Conservation (phyloP, 2,797 vertebrate genomes). For the Mycteria americana region DNA sequence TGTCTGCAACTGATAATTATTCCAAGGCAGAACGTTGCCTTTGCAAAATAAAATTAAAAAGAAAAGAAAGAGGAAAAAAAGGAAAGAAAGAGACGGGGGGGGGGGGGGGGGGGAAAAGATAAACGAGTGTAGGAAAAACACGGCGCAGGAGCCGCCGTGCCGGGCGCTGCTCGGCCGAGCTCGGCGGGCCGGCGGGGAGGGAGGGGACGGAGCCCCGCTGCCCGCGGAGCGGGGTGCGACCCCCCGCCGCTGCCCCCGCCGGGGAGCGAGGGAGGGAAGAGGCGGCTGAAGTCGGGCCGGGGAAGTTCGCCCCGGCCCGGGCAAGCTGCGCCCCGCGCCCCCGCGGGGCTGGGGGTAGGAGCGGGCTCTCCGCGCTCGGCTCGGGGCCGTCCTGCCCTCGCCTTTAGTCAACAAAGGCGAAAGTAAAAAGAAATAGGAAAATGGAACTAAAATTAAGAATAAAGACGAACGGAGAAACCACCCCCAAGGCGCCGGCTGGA, state of each 20-base stretch:
- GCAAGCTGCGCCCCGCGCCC: not conserved
- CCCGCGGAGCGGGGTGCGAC: not conserved
- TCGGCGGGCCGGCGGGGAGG: not conserved
- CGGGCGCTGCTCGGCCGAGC: not conserved
- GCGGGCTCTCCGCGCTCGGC: not conserved
- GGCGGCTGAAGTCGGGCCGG: not conserved
- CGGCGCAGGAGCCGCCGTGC: not conserved
- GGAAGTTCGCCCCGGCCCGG: not conserved
- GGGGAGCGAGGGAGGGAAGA: not conserved
- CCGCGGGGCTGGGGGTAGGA: not conserved
- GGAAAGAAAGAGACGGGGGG: not conserved
- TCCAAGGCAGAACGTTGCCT: conserved; percentile 59
- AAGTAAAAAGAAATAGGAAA: not conserved
- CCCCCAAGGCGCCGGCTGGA: not conserved
- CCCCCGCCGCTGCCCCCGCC: not conserved
- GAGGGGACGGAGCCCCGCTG: not conserved
- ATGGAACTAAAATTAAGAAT: too few relatives aligned
- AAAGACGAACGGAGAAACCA: not conserved
- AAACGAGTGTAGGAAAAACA: not conserved
- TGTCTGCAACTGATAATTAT: conserved; percentile 70
- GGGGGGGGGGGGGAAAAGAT: too few relatives aligned
- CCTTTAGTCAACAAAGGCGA: not conserved
- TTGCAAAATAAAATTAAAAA: conserved; percentile 29
- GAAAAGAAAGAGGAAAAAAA: accelerated
- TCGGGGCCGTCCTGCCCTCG: not conserved